Evolutionary conservation across 2,797 vertebrate genomes (phyloP).

Genomic region (Octomys mimax): DNA sequence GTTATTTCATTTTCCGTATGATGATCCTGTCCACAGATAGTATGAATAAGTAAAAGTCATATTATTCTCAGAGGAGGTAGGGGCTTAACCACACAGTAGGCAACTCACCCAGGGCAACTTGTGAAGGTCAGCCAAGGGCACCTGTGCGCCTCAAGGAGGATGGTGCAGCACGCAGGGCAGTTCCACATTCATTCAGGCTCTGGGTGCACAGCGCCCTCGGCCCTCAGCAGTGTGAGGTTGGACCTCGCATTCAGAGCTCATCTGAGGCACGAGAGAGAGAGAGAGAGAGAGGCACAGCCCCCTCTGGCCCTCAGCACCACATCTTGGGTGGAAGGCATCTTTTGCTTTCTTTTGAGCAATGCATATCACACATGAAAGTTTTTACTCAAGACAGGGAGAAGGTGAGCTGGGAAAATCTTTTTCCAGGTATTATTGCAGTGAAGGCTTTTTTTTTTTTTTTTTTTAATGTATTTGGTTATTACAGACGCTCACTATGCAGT

Average conservation of each 20-base stretch:
- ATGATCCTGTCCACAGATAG: neutral
- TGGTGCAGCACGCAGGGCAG: accelerated
- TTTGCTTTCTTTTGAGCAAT: neutral
- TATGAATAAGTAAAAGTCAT: neutral
- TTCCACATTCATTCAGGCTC: accelerated
- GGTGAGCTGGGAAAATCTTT: neutral
- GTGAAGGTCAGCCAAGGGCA: neutral
- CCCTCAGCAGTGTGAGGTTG: neutral
- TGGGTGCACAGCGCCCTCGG: neutral
- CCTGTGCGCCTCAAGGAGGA: accelerated
- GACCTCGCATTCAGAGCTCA: neutral
- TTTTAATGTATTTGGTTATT: too few relatives aligned
- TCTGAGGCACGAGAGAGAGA: neutral
- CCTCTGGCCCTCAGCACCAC: neutral
- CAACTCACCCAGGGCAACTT: neutral
- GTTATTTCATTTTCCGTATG: neutral
- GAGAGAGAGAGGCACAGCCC: too few relatives aligned
- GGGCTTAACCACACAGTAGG: neutral
- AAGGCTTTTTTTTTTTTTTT: neutral
- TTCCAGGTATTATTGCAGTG: neutral
- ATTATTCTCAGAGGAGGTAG: neutral
- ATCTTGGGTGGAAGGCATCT: neutral
- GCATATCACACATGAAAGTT: neutral
- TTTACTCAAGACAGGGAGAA: neutral
- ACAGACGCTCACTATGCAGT: too few relatives aligned